Conservation (phyloP, 2,113 vertebrate species). For the Pomatorhinus ruficollis region DNA sequence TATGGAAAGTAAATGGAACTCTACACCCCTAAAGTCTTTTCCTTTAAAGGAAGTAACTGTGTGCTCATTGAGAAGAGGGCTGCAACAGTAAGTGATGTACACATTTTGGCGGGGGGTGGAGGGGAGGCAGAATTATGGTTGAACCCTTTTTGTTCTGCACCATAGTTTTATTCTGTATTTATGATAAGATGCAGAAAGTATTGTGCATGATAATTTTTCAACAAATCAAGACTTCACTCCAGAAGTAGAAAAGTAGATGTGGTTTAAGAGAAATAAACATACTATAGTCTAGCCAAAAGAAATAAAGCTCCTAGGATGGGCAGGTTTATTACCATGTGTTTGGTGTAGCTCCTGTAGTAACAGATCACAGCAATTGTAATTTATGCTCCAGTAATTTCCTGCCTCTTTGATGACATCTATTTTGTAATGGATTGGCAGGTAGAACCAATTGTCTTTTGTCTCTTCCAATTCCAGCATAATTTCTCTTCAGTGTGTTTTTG, state of each 20-base stretch:
- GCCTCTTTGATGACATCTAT: not conserved
- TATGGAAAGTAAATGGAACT: not conserved
- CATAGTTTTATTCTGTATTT: not conserved
- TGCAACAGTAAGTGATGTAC: not conserved
- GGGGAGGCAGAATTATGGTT: accelerated
- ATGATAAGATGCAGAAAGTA: not conserved
- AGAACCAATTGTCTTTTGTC: not conserved
- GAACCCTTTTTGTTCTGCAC: not conserved
- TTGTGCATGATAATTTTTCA: not conserved
- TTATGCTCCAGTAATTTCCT: not conserved
- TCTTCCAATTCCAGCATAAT: not conserved
- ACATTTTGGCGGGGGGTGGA: accelerated
- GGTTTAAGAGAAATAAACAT: not conserved
- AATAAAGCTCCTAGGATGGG: not conserved
- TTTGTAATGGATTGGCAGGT: not conserved
- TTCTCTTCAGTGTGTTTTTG: not conserved
- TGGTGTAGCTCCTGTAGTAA: not conserved
- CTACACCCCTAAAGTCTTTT: not conserved
- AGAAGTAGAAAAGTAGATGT: not conserved
- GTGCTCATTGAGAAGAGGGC: not conserved
- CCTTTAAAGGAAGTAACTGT: not conserved
- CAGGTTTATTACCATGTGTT: not conserved
- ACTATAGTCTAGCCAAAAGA: not conserved
- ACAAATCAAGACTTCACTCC: not conserved
- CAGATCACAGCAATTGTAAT: not conserved